Conservation (phyloP, 2,797 vertebrate genomes). For the Sternotherus odoratus region DNA sequence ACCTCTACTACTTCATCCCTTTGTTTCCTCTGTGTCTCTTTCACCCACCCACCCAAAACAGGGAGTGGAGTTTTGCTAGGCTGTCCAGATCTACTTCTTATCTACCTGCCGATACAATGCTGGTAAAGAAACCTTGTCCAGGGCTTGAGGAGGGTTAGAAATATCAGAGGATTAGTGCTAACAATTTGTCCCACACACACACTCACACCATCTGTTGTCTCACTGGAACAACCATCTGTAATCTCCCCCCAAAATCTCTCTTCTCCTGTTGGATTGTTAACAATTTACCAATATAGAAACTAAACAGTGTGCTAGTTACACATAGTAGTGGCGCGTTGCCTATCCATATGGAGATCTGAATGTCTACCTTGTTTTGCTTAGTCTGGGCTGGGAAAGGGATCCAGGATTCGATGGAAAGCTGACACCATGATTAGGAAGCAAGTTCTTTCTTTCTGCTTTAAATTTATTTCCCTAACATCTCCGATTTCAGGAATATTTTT, state of each 20-base stretch:
- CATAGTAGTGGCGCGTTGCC: background rate
- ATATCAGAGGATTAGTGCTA: background rate
- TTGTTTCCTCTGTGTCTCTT: background rate
- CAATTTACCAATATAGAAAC: background rate
- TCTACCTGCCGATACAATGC: background rate
- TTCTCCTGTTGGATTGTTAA: background rate
- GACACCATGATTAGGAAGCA: background rate
- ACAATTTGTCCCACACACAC: background rate
- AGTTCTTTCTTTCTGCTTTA: background rate
- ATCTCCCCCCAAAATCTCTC: background rate
- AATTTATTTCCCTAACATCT: background rate
- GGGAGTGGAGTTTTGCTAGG: background rate
- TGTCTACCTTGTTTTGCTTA: background rate
- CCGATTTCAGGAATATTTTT: background rate
- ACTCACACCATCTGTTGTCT: background rate
- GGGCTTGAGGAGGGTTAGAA: background rate
- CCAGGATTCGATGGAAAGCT: background rate
- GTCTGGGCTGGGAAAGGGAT: background rate
- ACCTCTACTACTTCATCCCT: background rate
- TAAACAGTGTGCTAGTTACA: background rate
- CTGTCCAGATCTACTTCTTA: background rate
- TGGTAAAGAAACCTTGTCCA: background rate
- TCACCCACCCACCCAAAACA: background rate
- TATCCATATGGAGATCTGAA: background rate
- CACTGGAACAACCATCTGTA: background rate